These are phyloP conservation scores for Melanerpes aurifrons DNA, from an alignment of 2,113 vertebrate species.

Conservation along the genomic window DNA sequence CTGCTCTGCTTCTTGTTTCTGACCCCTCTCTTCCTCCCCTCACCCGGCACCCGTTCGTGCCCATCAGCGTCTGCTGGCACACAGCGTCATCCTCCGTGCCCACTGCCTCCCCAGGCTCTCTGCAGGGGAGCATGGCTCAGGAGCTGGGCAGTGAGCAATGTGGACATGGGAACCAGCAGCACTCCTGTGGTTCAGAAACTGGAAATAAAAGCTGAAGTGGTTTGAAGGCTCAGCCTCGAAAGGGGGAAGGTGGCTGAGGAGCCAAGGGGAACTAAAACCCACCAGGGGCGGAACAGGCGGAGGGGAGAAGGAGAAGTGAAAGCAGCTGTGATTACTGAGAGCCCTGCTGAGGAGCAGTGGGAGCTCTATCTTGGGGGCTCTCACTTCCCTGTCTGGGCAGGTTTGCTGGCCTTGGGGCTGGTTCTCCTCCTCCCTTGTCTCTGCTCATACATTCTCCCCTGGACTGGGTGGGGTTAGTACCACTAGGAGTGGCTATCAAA, in stretches of 20 bases:
- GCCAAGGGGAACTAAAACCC: constrained; percentile 54
- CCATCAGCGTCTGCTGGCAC: not conserved
- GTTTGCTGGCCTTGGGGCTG: not conserved
- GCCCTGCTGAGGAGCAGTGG: not conserved
- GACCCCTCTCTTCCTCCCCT: not conserved
- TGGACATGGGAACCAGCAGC: not conserved
- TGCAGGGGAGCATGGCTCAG: accelerated
- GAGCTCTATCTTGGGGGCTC: constrained; percentile 27
- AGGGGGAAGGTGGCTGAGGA: not conserved
- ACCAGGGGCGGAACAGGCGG: not conserved
- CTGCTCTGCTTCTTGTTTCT: not conserved
- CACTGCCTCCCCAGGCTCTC: not conserved
- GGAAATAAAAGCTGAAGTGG: constrained; percentile 41
- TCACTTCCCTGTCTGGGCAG: constrained; percentile 55
- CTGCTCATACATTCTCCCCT: constrained; percentile 11
- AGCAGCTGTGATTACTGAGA: constrained; percentile 56
- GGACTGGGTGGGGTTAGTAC: not conserved
- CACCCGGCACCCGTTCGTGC: not conserved
- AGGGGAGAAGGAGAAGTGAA: constrained; percentile 17
- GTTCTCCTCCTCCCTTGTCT: not conserved
- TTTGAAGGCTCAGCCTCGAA: not conserved
- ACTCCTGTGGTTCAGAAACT: not conserved
- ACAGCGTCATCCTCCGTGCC: not conserved
- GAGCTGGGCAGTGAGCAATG: not conserved
- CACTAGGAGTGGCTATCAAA: accelerated